Evolutionary conservation across 2,888 invertebrate species (phyloP).

Genomic region (Caenorhabditis sp.): DNA sequence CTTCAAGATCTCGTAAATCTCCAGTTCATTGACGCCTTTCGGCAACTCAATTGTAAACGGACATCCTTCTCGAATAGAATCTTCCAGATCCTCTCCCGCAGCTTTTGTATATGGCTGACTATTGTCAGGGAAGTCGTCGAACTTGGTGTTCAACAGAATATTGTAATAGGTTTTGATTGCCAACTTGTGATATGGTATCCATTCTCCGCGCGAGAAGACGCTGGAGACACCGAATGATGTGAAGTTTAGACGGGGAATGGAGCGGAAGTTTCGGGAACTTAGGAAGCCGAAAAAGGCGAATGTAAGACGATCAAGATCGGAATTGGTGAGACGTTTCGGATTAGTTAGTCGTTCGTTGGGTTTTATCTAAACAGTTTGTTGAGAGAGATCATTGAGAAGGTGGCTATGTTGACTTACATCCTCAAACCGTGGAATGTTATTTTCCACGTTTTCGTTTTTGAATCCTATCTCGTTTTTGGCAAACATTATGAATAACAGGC

Average conservation of each 20-base stretch:
- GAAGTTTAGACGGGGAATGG: conserved; percentile 38
- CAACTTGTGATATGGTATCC: conserved; percentile 46
- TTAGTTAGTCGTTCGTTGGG: neutral
- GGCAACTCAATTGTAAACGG: conserved; percentile 59
- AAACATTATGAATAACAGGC: conserved; percentile 41
- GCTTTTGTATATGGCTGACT: no score
- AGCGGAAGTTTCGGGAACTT: conserved; percentile 43
- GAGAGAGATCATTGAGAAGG: no score
- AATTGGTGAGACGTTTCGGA: neutral
- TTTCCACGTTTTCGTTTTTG: no score
- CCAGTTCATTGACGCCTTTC: neutral
- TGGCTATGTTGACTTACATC: no score
- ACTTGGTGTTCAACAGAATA: conserved; percentile 54
- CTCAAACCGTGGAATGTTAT: no score
- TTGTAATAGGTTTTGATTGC: conserved; percentile 55
- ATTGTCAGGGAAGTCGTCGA: conserved; percentile 64
- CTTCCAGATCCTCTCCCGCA: conserved; percentile 2
- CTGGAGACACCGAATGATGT: conserved; percentile 19
- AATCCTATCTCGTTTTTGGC: neutral
- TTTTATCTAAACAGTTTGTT: no score
- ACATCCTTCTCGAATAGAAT: conserved; percentile 35
- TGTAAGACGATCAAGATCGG: conserved; percentile 33
- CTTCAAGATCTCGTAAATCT: neutral
- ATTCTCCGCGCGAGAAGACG: conserved; percentile 62
- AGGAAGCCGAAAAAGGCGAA: conserved; percentile 62